phyloP scores from a whole-genome alignment of 2,888 invertebrate genomes.

The Ectobius pallidus region DNA sequence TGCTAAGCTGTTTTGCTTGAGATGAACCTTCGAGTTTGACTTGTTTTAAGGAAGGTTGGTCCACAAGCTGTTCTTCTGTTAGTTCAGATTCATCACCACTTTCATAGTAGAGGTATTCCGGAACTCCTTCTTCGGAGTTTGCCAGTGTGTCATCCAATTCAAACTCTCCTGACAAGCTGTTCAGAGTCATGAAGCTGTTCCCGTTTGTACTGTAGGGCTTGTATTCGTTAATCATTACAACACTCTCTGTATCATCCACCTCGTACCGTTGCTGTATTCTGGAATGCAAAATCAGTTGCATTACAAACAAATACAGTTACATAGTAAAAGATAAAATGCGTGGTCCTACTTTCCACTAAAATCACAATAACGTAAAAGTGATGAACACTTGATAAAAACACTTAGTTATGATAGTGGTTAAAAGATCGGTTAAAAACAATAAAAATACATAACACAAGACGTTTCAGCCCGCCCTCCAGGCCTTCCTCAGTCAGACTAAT shows the following conservation, averaged over 20 bases:
- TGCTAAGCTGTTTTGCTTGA: background rate
- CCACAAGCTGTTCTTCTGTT: background rate
- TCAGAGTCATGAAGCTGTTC: background rate
- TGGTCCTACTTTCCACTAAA: no score
- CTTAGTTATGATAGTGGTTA: no score
- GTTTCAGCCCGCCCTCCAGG: no score
- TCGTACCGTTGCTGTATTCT: constrained; percentile 21
- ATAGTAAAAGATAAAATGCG: no score
- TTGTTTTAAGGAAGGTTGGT: background rate
- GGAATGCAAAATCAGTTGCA: background rate
- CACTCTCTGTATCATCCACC: constrained; percentile 12
- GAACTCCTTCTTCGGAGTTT: constrained; percentile 14
- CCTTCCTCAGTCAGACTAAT: no score
- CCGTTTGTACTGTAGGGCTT: background rate
- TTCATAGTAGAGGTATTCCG: constrained; percentile 18
- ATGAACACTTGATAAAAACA: no score
- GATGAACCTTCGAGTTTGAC: background rate
- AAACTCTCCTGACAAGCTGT: constrained; percentile 2
- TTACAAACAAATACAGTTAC: background rate
- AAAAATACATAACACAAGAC: no score
- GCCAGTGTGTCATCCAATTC: background rate
- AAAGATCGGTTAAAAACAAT: no score
- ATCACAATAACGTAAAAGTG: no score
- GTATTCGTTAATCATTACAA: constrained; percentile 11
- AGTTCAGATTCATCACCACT: constrained; percentile 1